phyloP scores from a whole-genome alignment of 2,888 invertebrate species.

The Andrena praecox region DNA sequence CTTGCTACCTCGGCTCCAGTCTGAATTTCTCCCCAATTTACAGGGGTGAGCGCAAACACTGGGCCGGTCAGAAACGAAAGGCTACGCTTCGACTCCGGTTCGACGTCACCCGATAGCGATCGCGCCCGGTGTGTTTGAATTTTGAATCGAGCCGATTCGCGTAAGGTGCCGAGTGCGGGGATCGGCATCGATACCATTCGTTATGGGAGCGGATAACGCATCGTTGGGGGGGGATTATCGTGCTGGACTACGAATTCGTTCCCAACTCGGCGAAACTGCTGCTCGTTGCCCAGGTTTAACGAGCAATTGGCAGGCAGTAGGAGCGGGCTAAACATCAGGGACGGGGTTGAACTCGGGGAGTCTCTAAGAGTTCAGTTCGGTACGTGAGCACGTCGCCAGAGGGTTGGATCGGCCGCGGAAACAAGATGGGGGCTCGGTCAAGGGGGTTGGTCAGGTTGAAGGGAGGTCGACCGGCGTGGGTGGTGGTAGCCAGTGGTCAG shows the following conservation, averaged over 20 bases:
- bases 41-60: slow-evolving; percentile 16
- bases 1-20: background rate
- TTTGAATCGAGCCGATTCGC: background rate
- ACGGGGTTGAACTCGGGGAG: slow-evolving; percentile 70
- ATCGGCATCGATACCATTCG: background rate
- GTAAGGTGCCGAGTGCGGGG: background rate
- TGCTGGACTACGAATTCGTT: slow-evolving; percentile 43
- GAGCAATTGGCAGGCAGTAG: slow-evolving; percentile 78
- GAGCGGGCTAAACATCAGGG: slow-evolving; percentile 72
- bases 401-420: slow-evolving; percentile 70
- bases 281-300: slow-evolving; percentile 75
- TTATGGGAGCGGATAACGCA: slow-evolving; percentile 37
- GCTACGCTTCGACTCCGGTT: background rate
- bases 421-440: slow-evolving; percentile 74
- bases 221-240: slow-evolving; percentile 52
- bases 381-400: slow-evolving; percentile 82
- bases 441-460: slow-evolving; percentile 68
- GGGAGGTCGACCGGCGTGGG: slow-evolving; percentile 72
- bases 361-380: slow-evolving; percentile 84
- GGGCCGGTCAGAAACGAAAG: slow-evolving; percentile 1
- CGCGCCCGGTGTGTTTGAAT: background rate
- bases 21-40: slow-evolving; percentile 36
- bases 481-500: slow-evolving; percentile 84
- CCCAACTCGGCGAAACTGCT: slow-evolving; percentile 61
- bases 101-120: background rate